phyloP scores from a whole-genome alignment of 2,797 vertebrate genomes.

The Gobionotothen gibberifrons region DNA sequence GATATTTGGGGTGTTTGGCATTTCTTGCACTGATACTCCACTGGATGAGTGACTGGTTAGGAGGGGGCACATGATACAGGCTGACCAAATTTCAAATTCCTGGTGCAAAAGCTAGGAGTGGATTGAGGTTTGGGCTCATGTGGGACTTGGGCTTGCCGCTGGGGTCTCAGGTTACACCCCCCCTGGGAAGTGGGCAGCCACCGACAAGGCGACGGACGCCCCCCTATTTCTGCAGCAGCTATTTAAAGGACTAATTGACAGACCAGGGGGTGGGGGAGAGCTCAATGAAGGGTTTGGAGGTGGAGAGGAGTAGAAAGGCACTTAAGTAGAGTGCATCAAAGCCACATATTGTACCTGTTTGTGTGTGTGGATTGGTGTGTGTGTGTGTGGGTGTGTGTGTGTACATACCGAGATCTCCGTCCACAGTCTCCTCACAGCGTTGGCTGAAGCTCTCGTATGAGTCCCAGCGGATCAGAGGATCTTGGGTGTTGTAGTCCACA shows the following conservation, averaged over 20 bases:
- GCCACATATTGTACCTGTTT: background rate
- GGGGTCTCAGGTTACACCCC: conserved; percentile 73
- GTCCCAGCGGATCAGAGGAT: conserved; percentile 96
- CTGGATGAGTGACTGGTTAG: background rate
- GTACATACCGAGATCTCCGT: conserved; percentile 77
- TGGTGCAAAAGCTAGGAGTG: background rate
- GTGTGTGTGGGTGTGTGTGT: conserved; percentile 19
- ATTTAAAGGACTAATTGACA: conserved; percentile 83
- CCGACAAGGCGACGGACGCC: conserved; percentile 74
- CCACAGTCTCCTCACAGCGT: conserved; percentile 84
- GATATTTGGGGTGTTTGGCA: background rate
- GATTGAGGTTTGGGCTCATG: conserved; percentile 18
- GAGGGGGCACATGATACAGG: background rate
- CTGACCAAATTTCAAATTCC: conserved; percentile 11
- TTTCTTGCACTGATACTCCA: background rate
- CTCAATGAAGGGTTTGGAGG: conserved; percentile 18
- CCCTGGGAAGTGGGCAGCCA: conserved; percentile 41
- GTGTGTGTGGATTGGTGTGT: conserved; percentile 6
- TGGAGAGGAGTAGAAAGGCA: conserved; percentile 3
- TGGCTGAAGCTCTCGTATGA: conserved; percentile 91
- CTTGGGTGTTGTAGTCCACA: conserved; percentile 97
- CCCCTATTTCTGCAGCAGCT: conserved; percentile 82
- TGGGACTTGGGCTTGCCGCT: conserved; percentile 2
- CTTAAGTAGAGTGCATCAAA: background rate
- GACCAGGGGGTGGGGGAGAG: conserved; percentile 17